phyloP scores from a whole-genome alignment of 2,113 vertebrate genomes.

The Hypocryptadius cinnamomeus region DNA sequence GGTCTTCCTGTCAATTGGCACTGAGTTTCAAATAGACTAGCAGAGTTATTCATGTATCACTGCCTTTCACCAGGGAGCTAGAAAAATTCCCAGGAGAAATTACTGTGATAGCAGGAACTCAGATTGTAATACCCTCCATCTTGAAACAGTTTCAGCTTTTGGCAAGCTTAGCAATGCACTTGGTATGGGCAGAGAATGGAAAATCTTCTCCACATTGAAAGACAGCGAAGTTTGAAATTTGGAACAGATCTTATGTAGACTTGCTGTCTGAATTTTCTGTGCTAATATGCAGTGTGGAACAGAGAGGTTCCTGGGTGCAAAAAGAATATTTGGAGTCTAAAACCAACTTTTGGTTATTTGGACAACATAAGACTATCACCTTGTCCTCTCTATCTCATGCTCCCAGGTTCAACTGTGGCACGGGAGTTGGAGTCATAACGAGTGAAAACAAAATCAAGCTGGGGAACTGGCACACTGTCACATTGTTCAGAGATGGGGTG shows the following conservation, averaged over 20 bases:
- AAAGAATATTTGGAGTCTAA: background rate
- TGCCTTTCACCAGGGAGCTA: background rate
- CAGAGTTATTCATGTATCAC: background rate
- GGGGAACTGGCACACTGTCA: constrained; percentile 83
- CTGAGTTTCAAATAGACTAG: background rate
- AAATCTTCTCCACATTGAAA: background rate
- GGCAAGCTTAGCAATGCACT: background rate
- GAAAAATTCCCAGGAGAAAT: constrained; percentile 13
- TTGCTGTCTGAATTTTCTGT: background rate
- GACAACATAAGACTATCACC: background rate
- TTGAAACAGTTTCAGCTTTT: background rate
- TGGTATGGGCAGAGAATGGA: background rate
- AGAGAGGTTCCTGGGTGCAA: background rate
- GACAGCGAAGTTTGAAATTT: background rate
- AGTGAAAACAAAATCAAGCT: constrained; percentile 81
- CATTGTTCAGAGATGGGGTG: constrained; percentile 80
- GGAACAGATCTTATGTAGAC: background rate
- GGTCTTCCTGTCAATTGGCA: background rate
- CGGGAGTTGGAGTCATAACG: constrained; percentile 79
- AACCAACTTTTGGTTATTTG: background rate
- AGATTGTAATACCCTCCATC: background rate
- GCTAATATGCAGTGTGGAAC: background rate
- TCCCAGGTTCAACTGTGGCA: constrained; percentile 92
- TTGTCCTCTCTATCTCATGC: background rate
- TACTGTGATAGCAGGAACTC: background rate